These are phyloP conservation scores for Drosophila pachea DNA, from an alignment of 1,140 invertebrate genomes.

Conservation along the genomic window DNA sequence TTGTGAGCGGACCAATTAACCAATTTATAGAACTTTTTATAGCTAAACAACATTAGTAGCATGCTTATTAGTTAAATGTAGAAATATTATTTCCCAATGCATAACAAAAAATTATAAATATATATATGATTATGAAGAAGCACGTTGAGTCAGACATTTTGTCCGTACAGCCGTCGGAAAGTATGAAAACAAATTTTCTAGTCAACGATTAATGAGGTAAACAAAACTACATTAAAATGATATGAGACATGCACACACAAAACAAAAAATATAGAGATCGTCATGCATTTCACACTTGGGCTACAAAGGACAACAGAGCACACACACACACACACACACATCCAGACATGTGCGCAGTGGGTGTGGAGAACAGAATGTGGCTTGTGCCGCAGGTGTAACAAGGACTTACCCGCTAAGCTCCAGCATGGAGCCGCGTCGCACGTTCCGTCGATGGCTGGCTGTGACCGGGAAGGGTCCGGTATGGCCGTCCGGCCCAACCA, in stretches of 20 bases:
- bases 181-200: no score
- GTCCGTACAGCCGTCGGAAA: no score
- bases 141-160: no score
- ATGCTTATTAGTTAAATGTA: no score
- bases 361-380: conserved; percentile 36
- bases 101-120: no score
- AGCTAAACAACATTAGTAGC: no score
- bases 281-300: not conserved
- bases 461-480: conserved; percentile 76
- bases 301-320: not conserved
- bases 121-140: no score
- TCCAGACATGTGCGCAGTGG: not conserved
- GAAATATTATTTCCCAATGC: no score
- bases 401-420: conserved; percentile 84
- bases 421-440: conserved; percentile 84
- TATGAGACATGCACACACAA: not conserved
- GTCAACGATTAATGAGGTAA: not conserved
- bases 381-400: conserved; percentile 19
- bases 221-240: not conserved
- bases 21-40: no score
- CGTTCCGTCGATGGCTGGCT: conserved; percentile 82
- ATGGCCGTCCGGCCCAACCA: conserved; percentile 63
- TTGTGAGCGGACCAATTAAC: no score
- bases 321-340: conserved; percentile 4
- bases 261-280: not conserved